Percentiles rank a stretch among this genome's conserved stretches.
phyloP scores from a whole-genome alignment of 2,888 invertebrate species.

The Cryptus viduatorius region DNA sequence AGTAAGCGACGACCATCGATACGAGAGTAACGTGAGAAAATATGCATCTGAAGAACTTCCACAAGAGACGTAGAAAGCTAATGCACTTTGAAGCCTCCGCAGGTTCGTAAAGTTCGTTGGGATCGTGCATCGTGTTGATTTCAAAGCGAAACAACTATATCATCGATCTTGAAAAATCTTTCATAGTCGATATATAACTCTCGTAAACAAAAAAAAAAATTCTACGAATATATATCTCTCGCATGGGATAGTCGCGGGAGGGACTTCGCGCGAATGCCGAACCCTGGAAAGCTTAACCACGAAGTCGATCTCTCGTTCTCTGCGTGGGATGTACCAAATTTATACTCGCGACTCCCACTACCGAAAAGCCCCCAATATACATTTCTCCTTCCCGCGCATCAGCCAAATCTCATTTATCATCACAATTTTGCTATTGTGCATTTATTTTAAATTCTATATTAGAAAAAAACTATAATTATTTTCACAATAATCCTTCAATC shows the following conservation, averaged over 20 bases:
- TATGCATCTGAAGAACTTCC: constrained; percentile 87
- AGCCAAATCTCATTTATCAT: not conserved
- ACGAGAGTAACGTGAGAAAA: constrained; percentile 95
- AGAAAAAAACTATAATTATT: not conserved
- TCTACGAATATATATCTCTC: not conserved
- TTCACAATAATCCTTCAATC: not conserved
- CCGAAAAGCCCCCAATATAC: not conserved
- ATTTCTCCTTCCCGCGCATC: not conserved
- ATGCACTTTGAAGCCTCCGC: constrained; percentile 79
- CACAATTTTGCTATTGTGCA: not conserved
- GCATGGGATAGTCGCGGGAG: not conserved
- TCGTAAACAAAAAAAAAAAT: not conserved
- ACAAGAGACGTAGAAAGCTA: constrained; percentile 77
- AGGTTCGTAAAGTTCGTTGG: constrained; percentile 70
- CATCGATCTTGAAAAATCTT: not conserved
- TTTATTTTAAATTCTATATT: constrained; percentile 5
- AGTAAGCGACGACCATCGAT: constrained; percentile 95
- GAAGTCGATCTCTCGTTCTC: not conserved
- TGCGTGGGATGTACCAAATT: constrained; percentile 76
- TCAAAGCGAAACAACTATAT: not conserved
- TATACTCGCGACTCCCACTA: constrained; percentile 64
- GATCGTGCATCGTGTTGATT: constrained; percentile 40
- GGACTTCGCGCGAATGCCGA: not conserved
- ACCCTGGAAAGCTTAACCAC: not conserved
- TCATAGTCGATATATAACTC: not conserved